Base-by-base conservation (phyloP, 2,888 invertebrate species). In the Myopa tessellatipennis region DNA sequence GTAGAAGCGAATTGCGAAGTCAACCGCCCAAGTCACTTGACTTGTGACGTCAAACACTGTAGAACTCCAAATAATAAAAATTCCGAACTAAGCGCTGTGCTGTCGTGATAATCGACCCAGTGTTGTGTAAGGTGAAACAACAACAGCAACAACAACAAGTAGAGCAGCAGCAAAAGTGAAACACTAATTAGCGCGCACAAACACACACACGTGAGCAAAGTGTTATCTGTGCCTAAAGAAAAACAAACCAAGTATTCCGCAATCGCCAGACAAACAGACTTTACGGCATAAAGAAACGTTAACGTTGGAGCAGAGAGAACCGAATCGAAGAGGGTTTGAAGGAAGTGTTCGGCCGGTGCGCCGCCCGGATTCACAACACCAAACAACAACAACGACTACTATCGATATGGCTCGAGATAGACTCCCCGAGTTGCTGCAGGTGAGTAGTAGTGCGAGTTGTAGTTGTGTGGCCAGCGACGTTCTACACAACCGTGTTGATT, bases 401-500 rank as follows among this genome's bases (percentile, higher is more conserved):
- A 60, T 45, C 73, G 77, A 80, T 83, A 88, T 88, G 88, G 86
- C 85, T 79, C 84, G 84, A 85, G 88, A 88, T 81, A 87, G 88
- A 81, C 84, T 88, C 77, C 87, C 88, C 40, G 88, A 88, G 82
- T 84, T 88, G 82, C 82, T 88, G 76, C 87, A 88, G 87, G 88
- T 88, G 83, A 87, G 84, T 79, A 38, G 74, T 52, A 38, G 4
- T 16, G 50, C 60, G 55, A 74, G 63, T 40, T 38, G 76, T 6
- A 55, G 55, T 55, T 6, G 10, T 6, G 16, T 16, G 5, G 75
- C 63, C 18, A 18, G 58, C 58, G 34, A 26, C 26, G 58, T 38
- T 74, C 45, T 10, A 67, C 60, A 65, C 63, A 78, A 69, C 45
- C 26, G 34, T 55, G 52, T 26, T 26, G 38, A 45, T 5, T 69